Base-by-base conservation (phyloP, 1,140 invertebrate species). In the Cardiocondyla obscurior region DNA sequence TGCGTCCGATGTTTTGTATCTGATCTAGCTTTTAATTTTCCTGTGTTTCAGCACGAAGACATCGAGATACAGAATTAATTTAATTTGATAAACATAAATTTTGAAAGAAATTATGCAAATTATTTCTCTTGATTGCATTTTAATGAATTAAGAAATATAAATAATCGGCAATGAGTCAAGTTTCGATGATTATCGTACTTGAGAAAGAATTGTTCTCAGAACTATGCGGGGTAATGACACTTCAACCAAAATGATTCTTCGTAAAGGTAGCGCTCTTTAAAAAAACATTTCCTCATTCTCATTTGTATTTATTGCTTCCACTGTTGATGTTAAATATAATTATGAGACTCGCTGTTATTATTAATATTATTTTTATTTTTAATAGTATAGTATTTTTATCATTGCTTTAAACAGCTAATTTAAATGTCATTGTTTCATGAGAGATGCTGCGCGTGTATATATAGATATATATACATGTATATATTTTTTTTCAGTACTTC, bases 241-340 rank as follows among this genome's bases (percentile, higher is more conserved):
- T 64, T 82, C 39, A 73, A 65, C 8, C 19, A 1, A 28, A 25
- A 33, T 58, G 67, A 53, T 87, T 36, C 69, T 70, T 70, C 16
- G 53, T 36, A 53, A 76, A 55, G 77, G 44, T 81, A 70, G 39
- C 55, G 33, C 22, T 53, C 33, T 81, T 84, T 81, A 16, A 79
- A 72, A n/a, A 62, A 42, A 19, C 70, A 86, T 86, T 72, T 77
- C 0, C 0, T 83, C 46, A 83, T 72, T 86, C 64, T 86, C 85
- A 86, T 83, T 88, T 86, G 72, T 89, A 89, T 89, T 89, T 89
- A 89, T 89, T 89, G 81, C 81, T 89, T 89, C 81, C 84, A 88
- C 60, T 76, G 86, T 89, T 84, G 25, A 72, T 79, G 76, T 89
- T 89, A 53, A 81, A 70, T 87, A 58, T 85, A 85, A 85, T 85